Evolutionary conservation across 1,140 invertebrate species (phyloP).

Genomic region (Solen grandis): DNA sequence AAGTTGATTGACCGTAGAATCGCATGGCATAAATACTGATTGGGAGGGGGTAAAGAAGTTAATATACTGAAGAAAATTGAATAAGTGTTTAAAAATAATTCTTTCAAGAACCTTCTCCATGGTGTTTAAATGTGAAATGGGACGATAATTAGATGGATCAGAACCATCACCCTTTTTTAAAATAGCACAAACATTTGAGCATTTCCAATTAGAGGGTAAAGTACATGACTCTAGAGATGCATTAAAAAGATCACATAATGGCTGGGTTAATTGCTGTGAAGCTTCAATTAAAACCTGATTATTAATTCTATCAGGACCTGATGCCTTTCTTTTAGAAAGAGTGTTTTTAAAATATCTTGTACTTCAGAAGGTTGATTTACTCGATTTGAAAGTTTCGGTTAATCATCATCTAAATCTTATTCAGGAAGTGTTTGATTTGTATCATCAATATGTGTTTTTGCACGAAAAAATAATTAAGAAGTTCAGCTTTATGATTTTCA

Average conservation of each 20-base stretch:
- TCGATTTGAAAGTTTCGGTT: neutral
- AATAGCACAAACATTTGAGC: conserved; percentile 4
- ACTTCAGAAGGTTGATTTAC: neutral
- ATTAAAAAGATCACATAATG: neutral
- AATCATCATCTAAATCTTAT: neutral
- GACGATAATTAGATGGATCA: conserved; percentile 15
- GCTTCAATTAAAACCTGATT: too few species aligned
- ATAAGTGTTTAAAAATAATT: too few species aligned
- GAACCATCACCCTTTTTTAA: conserved; percentile 11
- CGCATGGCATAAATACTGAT: conserved; percentile 11
- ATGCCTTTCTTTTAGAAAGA: too few species aligned
- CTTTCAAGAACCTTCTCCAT: conserved; percentile 20
- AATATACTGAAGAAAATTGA: too few species aligned
- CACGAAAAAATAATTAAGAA: conserved; percentile 26
- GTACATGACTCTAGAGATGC: neutral
- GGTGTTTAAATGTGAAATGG: conserved; percentile 6
- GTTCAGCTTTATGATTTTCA: conserved; percentile 11
- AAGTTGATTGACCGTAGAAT: conserved; percentile 4
- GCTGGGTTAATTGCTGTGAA: too few species aligned
- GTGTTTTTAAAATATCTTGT: neutral
- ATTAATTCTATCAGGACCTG: too few species aligned
- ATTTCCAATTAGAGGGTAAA: neutral
- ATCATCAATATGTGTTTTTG: too few species aligned
- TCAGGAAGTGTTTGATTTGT: neutral
- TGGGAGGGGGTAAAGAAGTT: too few species aligned